Evolutionary conservation across 2,113 vertebrate species (phyloP).

Genomic region (Tetrax tetrax): DNA sequence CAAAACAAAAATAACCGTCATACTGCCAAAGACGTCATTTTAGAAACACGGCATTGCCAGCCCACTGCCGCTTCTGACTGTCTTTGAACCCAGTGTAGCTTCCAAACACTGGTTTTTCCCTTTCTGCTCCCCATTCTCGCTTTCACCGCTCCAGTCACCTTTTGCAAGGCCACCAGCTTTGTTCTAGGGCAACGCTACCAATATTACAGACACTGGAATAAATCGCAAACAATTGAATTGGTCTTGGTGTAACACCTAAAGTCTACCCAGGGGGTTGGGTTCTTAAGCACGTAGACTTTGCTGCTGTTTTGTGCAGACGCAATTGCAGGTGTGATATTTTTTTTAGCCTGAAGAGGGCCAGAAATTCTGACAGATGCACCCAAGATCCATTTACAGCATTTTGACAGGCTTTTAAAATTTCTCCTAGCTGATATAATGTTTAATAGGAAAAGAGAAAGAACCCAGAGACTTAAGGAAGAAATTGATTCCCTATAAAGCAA

Average conservation of each 20-base stretch:
- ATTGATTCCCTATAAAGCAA: not conserved
- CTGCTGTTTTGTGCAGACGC: not conserved
- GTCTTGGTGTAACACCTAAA: not conserved
- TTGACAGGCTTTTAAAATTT: not conserved
- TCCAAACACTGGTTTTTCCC: not conserved
- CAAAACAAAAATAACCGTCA: not conserved
- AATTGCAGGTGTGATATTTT: not conserved
- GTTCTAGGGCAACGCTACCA: not conserved
- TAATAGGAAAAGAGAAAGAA: not conserved
- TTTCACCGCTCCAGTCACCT: not conserved
- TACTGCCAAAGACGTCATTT: not conserved
- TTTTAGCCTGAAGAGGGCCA: slow-evolving; percentile 25
- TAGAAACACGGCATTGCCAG: not conserved
- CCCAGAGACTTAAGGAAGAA: not conserved
- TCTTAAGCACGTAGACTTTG: not conserved
- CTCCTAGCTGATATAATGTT: not conserved
- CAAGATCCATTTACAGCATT: not conserved
- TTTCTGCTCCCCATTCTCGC: not conserved
- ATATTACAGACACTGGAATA: not conserved
- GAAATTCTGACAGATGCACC: not conserved
- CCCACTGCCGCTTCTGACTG: not conserved
- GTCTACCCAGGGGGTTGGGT: not conserved
- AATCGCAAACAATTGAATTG: not conserved
- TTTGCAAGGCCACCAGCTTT: not conserved
- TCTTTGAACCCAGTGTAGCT: not conserved